phyloP scores from a whole-genome alignment of 2,888 invertebrate species.

The Cryptophagus acutangulus region DNA sequence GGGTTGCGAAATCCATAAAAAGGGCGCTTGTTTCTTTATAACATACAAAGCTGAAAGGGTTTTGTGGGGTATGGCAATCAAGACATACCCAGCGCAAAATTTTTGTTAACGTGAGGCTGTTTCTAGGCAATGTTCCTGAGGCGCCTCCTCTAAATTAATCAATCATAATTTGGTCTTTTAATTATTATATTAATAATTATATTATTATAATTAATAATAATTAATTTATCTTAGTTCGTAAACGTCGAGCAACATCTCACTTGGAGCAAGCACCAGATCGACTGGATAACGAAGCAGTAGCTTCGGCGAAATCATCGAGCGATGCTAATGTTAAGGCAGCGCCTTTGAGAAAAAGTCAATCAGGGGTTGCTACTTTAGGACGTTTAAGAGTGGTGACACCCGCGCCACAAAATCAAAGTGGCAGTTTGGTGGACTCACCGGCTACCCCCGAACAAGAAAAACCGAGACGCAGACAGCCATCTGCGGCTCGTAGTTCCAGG shows the following conservation, averaged over 20 bases:
- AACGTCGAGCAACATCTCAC: conserved; percentile 45
- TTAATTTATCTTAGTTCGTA: conserved; percentile 33
- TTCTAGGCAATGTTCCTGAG: conserved; percentile 64
- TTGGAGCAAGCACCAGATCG: conserved; percentile 46
- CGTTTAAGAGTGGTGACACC: conserved; percentile 64
- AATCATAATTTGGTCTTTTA: conserved; percentile 17
- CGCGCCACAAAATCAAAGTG: conserved; percentile 21
- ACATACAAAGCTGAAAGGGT: conserved; percentile 52
- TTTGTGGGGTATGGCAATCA: conserved; percentile 77
- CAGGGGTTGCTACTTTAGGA: conserved; percentile 65
- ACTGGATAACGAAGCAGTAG: conserved; percentile 64
- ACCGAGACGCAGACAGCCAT: conserved; percentile 48
- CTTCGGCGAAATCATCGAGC: conserved; percentile 52
- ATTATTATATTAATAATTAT: not conserved
- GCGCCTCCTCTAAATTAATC: conserved; percentile 52
- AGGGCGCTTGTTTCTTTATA: conserved; percentile 72
- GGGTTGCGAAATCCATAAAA: conserved; percentile 43
- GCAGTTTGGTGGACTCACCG: conserved; percentile 36
- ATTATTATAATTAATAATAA: not conserved
- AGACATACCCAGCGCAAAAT: conserved; percentile 82
- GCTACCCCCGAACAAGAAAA: conserved; percentile 42
- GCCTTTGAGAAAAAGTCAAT: conserved; percentile 46
- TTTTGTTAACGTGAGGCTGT: conserved; percentile 67
- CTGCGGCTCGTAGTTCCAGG: conserved; percentile 46
- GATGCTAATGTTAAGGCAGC: conserved; percentile 43